phyloP scores from a whole-genome alignment of 2,113 vertebrate species.

The Oncorhynchus nerka region DNA sequence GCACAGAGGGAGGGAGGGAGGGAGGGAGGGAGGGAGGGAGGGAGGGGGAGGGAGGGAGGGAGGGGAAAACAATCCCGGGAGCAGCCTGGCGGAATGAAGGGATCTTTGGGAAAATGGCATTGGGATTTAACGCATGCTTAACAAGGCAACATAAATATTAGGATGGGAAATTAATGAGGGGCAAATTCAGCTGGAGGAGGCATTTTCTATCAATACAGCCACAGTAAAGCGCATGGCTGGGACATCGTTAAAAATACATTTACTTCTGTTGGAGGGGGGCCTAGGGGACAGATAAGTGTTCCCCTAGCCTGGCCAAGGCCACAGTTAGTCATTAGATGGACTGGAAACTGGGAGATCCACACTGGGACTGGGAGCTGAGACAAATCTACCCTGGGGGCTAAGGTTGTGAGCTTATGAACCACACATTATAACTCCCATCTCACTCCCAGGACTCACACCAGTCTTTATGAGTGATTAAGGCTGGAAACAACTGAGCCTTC shows the following conservation, averaged over 20 bases:
- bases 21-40: neutral
- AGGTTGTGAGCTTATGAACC: neutral
- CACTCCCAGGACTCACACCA: too few species aligned
- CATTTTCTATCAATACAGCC: slow-evolving; percentile 18
- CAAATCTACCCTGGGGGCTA: neutral
- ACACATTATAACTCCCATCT: neutral
- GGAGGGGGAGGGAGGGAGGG: neutral
- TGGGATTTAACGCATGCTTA: slow-evolving; percentile 12
- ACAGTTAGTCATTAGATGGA: neutral
- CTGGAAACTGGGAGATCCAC: neutral
- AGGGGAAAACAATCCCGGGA: neutral
- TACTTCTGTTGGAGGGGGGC: neutral
- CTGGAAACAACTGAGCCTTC: too few species aligned
- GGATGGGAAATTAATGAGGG: slow-evolving; percentile 23
- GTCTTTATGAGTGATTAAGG: neutral
- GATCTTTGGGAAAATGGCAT: slow-evolving; percentile 12
- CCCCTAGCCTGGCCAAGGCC: neutral
- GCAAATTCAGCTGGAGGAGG: slow-evolving; percentile 20
- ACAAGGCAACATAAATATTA: slow-evolving; percentile 40
- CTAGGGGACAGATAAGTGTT: neutral
- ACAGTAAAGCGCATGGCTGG: slow-evolving; percentile 14
- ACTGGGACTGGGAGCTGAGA: neutral
- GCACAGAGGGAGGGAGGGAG: neutral
- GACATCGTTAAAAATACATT: slow-evolving; percentile 38
- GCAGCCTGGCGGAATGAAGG: slow-evolving; percentile 9